phyloP scores from a whole-genome alignment of 2,797 vertebrate species.

The Sebastes vulpes region DNA sequence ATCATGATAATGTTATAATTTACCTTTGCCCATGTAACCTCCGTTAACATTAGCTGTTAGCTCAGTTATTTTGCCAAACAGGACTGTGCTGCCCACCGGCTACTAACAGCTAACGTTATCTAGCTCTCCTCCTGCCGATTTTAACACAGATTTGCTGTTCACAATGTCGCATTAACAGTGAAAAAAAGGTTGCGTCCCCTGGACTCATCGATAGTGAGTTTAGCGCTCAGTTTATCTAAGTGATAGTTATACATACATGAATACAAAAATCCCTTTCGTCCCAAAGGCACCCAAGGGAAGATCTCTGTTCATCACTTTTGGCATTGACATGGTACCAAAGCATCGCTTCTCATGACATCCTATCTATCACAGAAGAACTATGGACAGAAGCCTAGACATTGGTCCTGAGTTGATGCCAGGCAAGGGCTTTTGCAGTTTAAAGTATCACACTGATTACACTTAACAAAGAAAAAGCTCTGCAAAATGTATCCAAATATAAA shows the following conservation, averaged over 20 bases:
- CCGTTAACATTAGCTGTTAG: too few relatives aligned
- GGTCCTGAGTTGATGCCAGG: background rate
- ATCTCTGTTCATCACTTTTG: background rate
- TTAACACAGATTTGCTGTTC: background rate
- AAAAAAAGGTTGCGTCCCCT: background rate
- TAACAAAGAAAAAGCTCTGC: background rate
- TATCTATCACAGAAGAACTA: background rate
- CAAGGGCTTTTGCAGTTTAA: background rate
- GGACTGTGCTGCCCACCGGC: too few relatives aligned
- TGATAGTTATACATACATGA: background rate
- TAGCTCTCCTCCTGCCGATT: background rate
- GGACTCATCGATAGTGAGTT: background rate
- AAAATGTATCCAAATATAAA: background rate
- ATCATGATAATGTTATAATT: background rate
- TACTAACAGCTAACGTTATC: too few relatives aligned
- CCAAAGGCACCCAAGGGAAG: background rate
- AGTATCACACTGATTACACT: background rate
- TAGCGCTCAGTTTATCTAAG: background rate
- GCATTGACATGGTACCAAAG: background rate
- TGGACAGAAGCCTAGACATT: background rate
- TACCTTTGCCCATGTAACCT: too few relatives aligned
- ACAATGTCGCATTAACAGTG: background rate
- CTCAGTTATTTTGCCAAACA: too few relatives aligned
- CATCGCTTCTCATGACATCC: background rate
- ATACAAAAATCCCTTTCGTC: background rate